These are phyloP conservation scores for Salminus brasiliensis DNA, from an alignment of 2,113 vertebrate species.

Conservation along the genomic window DNA sequence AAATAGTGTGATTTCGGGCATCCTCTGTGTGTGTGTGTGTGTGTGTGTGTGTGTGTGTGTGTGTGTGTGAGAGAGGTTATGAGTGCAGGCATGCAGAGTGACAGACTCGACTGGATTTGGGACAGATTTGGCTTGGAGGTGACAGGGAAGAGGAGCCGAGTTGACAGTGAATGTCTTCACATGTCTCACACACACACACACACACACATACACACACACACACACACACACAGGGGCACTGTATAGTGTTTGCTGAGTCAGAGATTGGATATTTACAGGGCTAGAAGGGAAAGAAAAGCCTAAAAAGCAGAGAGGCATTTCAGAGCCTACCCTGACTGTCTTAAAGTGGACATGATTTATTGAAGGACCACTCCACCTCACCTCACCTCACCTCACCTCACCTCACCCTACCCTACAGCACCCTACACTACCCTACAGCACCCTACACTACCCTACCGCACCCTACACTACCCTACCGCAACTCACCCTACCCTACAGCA, in stretches of 20 bases:
- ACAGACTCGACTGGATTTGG: conserved; percentile 38
- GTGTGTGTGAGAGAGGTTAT: conserved; percentile 3
- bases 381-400: background rate
- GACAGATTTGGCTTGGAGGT: conserved; percentile 43
- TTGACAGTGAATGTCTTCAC: conserved; percentile 22
- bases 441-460: too few relatives aligned
- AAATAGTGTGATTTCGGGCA: background rate
- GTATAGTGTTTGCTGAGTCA: conserved; percentile 18
- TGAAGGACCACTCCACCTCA: background rate
- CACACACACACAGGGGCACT: background rate
- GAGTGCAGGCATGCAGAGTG: conserved; percentile 27
- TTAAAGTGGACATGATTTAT: background rate
- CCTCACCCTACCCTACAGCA: too few relatives aligned
- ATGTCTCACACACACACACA: background rate
- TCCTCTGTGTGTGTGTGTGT: background rate
- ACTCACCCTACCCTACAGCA: too few relatives aligned
- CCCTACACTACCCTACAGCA: too few relatives aligned
- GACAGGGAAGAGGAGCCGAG: conserved; percentile 33
- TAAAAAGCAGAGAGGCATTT: background rate
- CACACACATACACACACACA: conserved; percentile 30
- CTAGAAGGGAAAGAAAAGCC: background rate
- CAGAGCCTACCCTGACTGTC: too few relatives aligned
- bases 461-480: too few relatives aligned
- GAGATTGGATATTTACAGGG: background rate
- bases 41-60: conserved; percentile 13